Percentiles rank a stretch among this genome's conserved stretches.
These are phyloP conservation scores for Oenanthe oenanthe DNA, from an alignment of 2,113 vertebrate species.

Conservation along the genomic window DNA sequence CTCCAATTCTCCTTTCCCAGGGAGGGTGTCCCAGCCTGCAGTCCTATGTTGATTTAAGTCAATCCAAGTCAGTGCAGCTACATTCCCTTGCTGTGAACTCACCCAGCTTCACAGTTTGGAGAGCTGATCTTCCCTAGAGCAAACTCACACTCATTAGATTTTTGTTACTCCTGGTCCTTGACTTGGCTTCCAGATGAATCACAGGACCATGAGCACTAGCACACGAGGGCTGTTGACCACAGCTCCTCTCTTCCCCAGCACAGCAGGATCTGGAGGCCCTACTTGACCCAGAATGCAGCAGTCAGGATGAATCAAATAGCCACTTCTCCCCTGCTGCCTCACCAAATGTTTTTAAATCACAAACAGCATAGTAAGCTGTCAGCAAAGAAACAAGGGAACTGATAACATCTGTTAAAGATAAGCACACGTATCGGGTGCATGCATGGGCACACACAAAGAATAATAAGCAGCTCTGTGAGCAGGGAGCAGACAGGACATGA, in stretches of 20 bases:
- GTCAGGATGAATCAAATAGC: background rate
- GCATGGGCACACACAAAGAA: background rate
- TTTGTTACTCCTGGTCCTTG: background rate
- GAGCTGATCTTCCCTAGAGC: background rate
- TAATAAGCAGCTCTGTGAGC: background rate
- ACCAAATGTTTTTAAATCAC: background rate
- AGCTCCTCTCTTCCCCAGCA: background rate
- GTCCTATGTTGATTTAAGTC: background rate
- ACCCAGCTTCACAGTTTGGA: background rate
- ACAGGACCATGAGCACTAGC: background rate
- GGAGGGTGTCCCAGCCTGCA: background rate
- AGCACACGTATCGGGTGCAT: fast-evolving
- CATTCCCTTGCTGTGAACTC: background rate
- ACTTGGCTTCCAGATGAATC: background rate
- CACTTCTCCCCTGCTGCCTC: background rate
- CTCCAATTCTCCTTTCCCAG: background rate
- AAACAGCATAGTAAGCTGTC: background rate
- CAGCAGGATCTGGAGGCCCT: background rate
- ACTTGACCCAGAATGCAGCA: background rate
- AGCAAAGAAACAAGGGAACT: background rate
- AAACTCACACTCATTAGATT: background rate
- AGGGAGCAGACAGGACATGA: background rate
- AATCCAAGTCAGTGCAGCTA: background rate
- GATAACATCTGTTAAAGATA: slow-evolving; percentile 7
- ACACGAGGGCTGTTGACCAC: fast-evolving